phyloP scores from a whole-genome alignment of 2,888 invertebrate genomes.

The Hyppa rectilinea region DNA sequence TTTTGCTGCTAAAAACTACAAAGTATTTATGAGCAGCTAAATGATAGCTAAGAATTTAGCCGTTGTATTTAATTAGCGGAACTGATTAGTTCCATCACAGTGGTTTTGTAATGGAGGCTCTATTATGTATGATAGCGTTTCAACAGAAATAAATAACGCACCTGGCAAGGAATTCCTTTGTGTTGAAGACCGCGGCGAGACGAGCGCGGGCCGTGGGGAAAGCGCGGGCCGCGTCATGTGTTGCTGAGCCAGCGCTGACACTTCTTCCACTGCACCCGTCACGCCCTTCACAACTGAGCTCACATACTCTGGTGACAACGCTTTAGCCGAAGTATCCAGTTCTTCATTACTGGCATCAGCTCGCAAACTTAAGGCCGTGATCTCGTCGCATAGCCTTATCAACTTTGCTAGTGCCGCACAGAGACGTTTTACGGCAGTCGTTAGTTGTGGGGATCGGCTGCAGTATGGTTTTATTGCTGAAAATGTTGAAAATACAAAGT shows the following conservation, averaged over 20 bases:
- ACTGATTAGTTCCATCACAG: conserved; percentile 57
- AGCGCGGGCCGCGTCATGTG: conserved; percentile 93
- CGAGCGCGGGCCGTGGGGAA: conserved; percentile 85
- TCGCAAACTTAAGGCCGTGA: conserved; percentile 94
- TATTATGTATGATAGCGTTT: conserved; percentile 46
- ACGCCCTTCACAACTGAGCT: conserved; percentile 84
- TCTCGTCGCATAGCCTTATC: conserved; percentile 97
- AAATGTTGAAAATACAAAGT: conserved; percentile 59
- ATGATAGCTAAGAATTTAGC: conserved; percentile 51
- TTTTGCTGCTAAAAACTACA: conserved; percentile 24
- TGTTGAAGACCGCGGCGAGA: conserved; percentile 87
- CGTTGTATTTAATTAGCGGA: conserved; percentile 59
- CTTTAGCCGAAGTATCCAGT: conserved; percentile 79
- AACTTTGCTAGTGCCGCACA: conserved; percentile 96
- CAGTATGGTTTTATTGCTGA: conserved; percentile 90
- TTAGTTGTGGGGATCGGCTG: conserved; percentile 92
- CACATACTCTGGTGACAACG: conserved; percentile 84
- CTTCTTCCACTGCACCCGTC: conserved; percentile 85
- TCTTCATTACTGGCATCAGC: conserved; percentile 87
- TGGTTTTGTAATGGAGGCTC: conserved; percentile 45
- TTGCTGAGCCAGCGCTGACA: conserved; percentile 94
- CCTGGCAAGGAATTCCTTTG: conserved; percentile 89
- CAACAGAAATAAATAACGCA: conserved; percentile 64
- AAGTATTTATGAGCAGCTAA: conserved; percentile 40
- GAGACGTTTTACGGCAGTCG: conserved; percentile 96